Evolutionary conservation across 2,113 vertebrate species (phyloP).

Genomic region (Pomatostomus ruficeps): DNA sequence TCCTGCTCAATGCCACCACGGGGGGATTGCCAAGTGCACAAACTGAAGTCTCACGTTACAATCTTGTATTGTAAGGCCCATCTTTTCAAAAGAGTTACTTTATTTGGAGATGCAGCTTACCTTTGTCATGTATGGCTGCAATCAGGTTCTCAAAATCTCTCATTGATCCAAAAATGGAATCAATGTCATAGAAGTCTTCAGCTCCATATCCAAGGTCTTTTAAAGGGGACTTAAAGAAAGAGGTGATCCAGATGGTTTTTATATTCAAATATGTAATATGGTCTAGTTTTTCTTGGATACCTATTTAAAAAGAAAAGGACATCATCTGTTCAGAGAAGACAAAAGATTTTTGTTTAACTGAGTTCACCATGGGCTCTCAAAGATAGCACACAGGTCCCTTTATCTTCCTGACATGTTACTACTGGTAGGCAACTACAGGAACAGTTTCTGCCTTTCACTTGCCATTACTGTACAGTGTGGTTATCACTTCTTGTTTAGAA

Average conservation of each 20-base stretch:
- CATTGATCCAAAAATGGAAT: slow-evolving; percentile 93
- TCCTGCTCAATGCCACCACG: rapidly evolving
- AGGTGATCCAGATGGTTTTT: slow-evolving; percentile 89
- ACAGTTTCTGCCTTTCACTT: background rate
- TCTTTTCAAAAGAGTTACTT: background rate
- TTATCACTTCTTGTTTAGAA: background rate
- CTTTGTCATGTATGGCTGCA: slow-evolving; percentile 84
- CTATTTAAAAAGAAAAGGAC: slow-evolving; percentile 56
- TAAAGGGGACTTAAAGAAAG: slow-evolving; percentile 89
- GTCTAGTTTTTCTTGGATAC: slow-evolving; percentile 85
- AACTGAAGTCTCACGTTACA: background rate
- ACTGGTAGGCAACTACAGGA: background rate
- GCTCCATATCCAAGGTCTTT: slow-evolving; percentile 88
- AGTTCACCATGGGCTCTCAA: background rate
- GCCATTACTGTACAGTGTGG: background rate
- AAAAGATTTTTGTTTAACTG: background rate
- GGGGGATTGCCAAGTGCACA: background rate
- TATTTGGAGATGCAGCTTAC: slow-evolving; percentile 47
- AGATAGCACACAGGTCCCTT: background rate
- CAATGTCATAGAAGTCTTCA: slow-evolving; percentile 86
- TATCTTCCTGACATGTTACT: background rate
- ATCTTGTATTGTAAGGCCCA: background rate
- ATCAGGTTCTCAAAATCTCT: slow-evolving; percentile 87
- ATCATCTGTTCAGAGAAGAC: background rate
- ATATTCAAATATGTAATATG: slow-evolving; percentile 84